These are phyloP conservation scores for Stenotaenia linearis DNA, from an alignment of 2,888 invertebrate genomes.

Conservation along the genomic window DNA sequence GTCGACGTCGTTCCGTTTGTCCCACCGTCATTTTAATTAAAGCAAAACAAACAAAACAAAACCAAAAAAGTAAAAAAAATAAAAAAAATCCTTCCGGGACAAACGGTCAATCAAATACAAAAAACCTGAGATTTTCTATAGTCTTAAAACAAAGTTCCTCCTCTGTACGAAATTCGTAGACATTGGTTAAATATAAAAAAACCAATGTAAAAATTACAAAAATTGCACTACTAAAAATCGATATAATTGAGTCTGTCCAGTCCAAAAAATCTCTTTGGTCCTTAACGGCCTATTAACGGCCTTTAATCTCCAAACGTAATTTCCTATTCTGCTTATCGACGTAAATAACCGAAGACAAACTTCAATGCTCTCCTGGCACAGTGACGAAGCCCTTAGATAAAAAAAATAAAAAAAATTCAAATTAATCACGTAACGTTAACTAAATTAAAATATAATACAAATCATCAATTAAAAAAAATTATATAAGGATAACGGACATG, in stretches of 20 bases:
- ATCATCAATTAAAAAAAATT: not conserved
- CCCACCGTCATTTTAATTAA: not conserved
- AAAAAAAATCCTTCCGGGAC: not conserved
- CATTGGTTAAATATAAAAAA: not conserved
- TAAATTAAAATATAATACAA: not conserved
- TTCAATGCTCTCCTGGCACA: constrained; percentile 2
- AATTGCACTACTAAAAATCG: not conserved
- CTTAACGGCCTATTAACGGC: not conserved
- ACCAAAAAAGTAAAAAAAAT: not conserved
- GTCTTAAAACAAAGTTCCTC: not conserved
- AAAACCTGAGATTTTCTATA: not conserved
- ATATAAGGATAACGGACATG: not conserved
- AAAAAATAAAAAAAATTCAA: not conserved
- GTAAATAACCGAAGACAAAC: not conserved
- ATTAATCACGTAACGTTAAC: too few species aligned
- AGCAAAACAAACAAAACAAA: too few species aligned
- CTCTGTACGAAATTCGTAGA: not conserved
- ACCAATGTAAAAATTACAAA: not conserved
- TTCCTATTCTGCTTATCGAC: not conserved
- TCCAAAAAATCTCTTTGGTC: not conserved
- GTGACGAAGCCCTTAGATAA: not conserved
- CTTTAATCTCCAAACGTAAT: not conserved
- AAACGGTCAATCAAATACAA: not conserved
- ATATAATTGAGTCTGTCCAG: not conserved
- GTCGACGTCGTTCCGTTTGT: not conserved